These are phyloP conservation scores for Xenopus laevis DNA, from an alignment of 2,113 vertebrate species.

Conservation along the genomic window DNA sequence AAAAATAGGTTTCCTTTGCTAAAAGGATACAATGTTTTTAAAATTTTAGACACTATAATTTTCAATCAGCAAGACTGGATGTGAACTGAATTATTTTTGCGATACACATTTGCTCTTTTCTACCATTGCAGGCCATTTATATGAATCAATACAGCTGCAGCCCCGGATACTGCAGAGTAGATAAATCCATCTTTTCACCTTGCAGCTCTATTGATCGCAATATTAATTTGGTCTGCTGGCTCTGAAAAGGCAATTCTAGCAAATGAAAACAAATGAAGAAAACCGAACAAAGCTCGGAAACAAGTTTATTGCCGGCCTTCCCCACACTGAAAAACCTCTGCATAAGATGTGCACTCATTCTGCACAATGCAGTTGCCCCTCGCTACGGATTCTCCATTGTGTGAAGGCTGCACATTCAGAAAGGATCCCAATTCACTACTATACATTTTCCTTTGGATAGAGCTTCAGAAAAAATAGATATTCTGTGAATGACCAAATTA, in stretches of 20 bases:
- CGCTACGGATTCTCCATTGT: neutral
- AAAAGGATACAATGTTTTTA: too few species aligned
- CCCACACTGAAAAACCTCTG: neutral
- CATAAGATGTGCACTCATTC: neutral
- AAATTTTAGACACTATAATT: too few species aligned
- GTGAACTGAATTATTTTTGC: too few species aligned
- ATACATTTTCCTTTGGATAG: too few species aligned
- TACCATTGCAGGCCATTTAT: neutral
- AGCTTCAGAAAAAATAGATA: too few species aligned
- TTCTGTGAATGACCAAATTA: too few species aligned
- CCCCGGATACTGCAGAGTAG: conserved; percentile 3
- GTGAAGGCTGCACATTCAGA: too few species aligned
- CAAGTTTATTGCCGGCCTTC: neutral
- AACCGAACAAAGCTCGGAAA: neutral
- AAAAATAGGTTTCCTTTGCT: too few species aligned
- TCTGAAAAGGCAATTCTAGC: conserved; percentile 24
- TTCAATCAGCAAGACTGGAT: too few species aligned
- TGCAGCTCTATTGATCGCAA: conserved; percentile 27
- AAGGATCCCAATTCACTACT: too few species aligned
- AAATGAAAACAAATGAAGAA: conserved; percentile 8
- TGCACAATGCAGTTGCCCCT: neutral
- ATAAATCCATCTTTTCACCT: conserved; percentile 16
- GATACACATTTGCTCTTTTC: too few species aligned
- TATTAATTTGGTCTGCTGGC: conserved; percentile 24
- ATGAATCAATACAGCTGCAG: conserved; percentile 8